Conservation (phyloP, 2,113 vertebrate species). For the Proterorhinus semilunaris region DNA sequence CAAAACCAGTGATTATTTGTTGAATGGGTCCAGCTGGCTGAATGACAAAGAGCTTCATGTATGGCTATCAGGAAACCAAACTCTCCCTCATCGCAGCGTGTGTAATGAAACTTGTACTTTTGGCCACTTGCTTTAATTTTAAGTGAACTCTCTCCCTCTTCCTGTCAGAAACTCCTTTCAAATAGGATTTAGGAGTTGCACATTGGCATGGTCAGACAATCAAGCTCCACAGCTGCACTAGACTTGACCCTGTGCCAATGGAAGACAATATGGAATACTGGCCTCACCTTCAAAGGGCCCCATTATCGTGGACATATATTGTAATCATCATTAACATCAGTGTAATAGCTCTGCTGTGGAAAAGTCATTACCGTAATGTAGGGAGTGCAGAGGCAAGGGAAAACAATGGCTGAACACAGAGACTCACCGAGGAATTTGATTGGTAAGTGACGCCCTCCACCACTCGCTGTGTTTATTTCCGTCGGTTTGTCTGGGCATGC, state of each 20-base stretch:
- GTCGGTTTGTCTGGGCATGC: too few relatives aligned
- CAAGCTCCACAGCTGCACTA: not conserved
- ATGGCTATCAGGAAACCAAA: too few relatives aligned
- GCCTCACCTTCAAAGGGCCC: conserved; percentile 12
- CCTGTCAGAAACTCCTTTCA: not conserved
- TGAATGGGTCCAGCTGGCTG: too few relatives aligned
- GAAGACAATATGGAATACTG: conserved; percentile 2
- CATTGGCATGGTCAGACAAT: not conserved
- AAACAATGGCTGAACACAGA: conserved; percentile 40
- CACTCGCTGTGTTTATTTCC: not conserved
- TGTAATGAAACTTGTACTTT: not conserved
- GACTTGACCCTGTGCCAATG: not conserved
- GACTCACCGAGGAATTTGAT: conserved; percentile 30
- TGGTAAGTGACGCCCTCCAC: conserved; percentile 6
- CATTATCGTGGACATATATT: conserved; percentile 20
- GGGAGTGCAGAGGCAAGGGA: conserved; percentile 10
- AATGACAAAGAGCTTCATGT: too few relatives aligned
- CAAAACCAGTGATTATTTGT: too few relatives aligned
- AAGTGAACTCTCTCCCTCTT: not conserved
- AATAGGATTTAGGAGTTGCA: not conserved
- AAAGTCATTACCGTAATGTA: conserved; percentile 34
- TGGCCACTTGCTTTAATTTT: too few relatives aligned
- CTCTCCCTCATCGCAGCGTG: too few relatives aligned
- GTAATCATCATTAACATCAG: conserved; percentile 30
- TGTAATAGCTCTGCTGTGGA: conserved; percentile 32